Evolutionary conservation across 2,888 invertebrate genomes (phyloP).

Genomic region (Calliphora vomitoria): DNA sequence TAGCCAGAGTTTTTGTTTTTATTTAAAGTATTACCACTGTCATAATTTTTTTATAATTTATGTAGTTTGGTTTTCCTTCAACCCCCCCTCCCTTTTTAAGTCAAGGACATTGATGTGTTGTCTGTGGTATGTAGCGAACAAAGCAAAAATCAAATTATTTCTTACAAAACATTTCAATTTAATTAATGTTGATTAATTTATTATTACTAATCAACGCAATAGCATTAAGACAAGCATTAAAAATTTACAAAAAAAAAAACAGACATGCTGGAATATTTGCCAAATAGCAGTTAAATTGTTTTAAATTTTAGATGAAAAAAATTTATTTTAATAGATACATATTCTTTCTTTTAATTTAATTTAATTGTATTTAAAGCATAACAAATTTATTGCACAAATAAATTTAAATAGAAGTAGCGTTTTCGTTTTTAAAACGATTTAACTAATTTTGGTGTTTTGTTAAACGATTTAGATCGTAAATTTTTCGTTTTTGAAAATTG

Average conservation of each 20-base stretch:
- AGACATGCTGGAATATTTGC: no score
- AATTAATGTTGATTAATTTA: conserved; percentile 44
- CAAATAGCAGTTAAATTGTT: no score
- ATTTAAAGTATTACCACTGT: neutral
- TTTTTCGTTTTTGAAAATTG: no score
- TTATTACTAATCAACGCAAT: conserved; percentile 2
- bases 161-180: neutral
- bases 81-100: neutral
- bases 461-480: no score
- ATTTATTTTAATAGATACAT: no score
- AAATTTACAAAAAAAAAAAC: neutral
- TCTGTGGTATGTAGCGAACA: neutral
- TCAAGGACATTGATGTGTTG: conserved; percentile 26
- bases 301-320: no score
- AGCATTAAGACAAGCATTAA: neutral
- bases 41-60: neutral
- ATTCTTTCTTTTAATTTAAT: no score
- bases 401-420: no score
- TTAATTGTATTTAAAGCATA: no score
- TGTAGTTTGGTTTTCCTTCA: neutral
- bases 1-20: conserved; percentile 30
- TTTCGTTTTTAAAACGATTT: no score
- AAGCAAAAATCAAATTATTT: neutral
- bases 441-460: no score
- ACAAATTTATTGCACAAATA: no score